Base-by-base conservation (phyloP, 2,888 invertebrate genomes). In the Lasioglossum oenotherae region DNA sequence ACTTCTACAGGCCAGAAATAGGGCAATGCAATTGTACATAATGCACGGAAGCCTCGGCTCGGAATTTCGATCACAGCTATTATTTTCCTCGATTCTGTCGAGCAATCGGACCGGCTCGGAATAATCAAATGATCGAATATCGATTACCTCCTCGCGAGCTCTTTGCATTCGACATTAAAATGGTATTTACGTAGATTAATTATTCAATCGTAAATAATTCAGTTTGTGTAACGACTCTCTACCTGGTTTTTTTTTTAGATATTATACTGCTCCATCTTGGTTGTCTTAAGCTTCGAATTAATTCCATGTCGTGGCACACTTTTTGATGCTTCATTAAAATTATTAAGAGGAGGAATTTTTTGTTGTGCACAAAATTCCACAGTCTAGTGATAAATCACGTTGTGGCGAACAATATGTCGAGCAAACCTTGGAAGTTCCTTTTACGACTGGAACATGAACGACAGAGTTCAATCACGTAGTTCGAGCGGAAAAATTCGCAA, bases 121-220 rank as follows among this genome's bases (percentile, higher is more conserved):
- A 41, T 23, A 69, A 69, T 38, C 2, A 69, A 69, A 69, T 41
- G 23, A 69, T 69, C 38, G 69, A 69, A 41, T 69, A 69, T 69
- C 69, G 69, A 38, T 69, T 10, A 41, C 10, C 23, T 69, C 12
- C n/a, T 69, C 41, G 19, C 35, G 69, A 4, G 35, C 12, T n/a
- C 38, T 69, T 69, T n/a, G 38, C 23, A n/a, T 69, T 69, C 23
- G 41, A 41, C 41, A 38, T 69, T 23, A 69, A 69, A 69, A 38
- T 35, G n/a, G 23, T 69, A 23, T 41, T 19, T 23, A 12, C 2
- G 41, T 4, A 41, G 41, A 41, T 69, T 69, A 41, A 41, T 69
- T 69, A 41, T 69, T 69, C 69, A 14, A 23, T 69, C 41, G 38
- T 69, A 38, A 69, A 69, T 41, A 41, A 69, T 69, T 38, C 69